These are phyloP conservation scores for Criorhina ranunculi DNA, from an alignment of 2,888 invertebrate genomes.

Conservation along the genomic window DNA sequence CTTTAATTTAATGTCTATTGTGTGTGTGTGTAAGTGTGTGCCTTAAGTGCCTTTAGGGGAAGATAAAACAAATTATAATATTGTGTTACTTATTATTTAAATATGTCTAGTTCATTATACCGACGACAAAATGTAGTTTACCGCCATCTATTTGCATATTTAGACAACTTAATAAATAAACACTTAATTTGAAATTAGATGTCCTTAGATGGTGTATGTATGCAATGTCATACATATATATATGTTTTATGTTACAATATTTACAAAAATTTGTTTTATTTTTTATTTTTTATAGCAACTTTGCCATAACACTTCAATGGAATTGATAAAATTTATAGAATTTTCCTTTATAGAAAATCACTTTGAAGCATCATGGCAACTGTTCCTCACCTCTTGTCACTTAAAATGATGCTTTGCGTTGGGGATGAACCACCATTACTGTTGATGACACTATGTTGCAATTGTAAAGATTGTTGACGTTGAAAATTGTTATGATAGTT, in stretches of 20 bases:
- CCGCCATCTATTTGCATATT: conserved; percentile 14
- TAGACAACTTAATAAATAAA: conserved; percentile 11
- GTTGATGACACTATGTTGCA: conserved; percentile 79
- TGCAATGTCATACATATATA: neutral
- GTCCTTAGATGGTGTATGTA: neutral
- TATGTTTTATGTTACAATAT: neutral
- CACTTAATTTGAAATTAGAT: conserved; percentile 2
- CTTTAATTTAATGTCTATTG: neutral
- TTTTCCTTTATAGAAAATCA: conserved; percentile 59
- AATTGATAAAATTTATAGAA: conserved; percentile 17
- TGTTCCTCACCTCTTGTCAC: conserved; percentile 84
- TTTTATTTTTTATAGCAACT: neutral
- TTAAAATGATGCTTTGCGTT: conserved; percentile 81
- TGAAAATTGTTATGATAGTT: conserved; percentile 72
- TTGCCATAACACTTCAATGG: conserved; percentile 57
- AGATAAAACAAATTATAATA: no score
- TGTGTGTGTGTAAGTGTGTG: no score
- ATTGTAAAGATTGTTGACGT: conserved; percentile 79
- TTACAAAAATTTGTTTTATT: neutral
- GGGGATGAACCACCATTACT: conserved; percentile 77
- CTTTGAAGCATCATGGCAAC: conserved; percentile 73
- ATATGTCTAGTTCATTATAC: neutral
- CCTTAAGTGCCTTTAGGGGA: no score
- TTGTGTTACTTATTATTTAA: no score
- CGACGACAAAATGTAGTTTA: neutral